Conservation (phyloP, 2,888 invertebrate species). For the Graphium colonna region DNA sequence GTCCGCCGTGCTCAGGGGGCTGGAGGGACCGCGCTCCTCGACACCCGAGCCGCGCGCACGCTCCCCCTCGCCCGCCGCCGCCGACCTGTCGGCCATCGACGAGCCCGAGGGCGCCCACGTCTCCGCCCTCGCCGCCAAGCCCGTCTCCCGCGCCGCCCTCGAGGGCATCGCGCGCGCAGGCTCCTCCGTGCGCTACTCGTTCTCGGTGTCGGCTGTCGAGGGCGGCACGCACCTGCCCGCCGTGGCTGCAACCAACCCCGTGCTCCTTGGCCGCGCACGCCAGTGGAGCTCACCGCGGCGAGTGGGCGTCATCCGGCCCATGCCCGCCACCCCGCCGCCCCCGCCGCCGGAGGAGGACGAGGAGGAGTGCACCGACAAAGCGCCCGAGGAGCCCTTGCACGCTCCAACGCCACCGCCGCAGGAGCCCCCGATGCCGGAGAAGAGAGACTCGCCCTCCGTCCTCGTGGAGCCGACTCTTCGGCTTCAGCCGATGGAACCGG, state of each 20-base stretch:
- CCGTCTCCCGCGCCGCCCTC: constrained; percentile 80
- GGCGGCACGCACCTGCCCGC: constrained; percentile 58
- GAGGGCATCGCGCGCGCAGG: constrained; percentile 85
- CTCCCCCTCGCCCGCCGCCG: constrained; percentile 39
- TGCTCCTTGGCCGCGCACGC: constrained; percentile 55
- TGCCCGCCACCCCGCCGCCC: constrained; percentile 44
- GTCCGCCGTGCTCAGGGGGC: constrained; percentile 58
- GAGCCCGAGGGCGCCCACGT: constrained; percentile 44
- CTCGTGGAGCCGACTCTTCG: constrained; percentile 66
- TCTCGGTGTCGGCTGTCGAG: constrained; percentile 64
- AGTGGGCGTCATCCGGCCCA: constrained; percentile 80
- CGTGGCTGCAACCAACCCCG: constrained; percentile 60
- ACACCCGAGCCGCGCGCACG: constrained; percentile 55
- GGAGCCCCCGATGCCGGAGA: constrained; percentile 31
- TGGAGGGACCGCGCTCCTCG: constrained; percentile 52
- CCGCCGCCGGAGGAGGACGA: constrained; percentile 11
- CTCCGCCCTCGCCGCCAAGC: constrained; percentile 48
- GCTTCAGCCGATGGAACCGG: constrained; percentile 45
- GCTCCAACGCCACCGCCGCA: constrained; percentile 33
- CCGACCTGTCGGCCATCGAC: constrained; percentile 40
- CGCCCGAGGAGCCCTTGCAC: constrained; percentile 29
- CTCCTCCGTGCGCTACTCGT: constrained; percentile 82
- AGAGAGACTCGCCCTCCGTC: constrained; percentile 53
- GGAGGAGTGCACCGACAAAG: constrained; percentile 15
- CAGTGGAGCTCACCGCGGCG: constrained; percentile 59